Evolutionary conservation across 2,113 vertebrate species (phyloP).

Genomic region (Antigone vipio): DNA sequence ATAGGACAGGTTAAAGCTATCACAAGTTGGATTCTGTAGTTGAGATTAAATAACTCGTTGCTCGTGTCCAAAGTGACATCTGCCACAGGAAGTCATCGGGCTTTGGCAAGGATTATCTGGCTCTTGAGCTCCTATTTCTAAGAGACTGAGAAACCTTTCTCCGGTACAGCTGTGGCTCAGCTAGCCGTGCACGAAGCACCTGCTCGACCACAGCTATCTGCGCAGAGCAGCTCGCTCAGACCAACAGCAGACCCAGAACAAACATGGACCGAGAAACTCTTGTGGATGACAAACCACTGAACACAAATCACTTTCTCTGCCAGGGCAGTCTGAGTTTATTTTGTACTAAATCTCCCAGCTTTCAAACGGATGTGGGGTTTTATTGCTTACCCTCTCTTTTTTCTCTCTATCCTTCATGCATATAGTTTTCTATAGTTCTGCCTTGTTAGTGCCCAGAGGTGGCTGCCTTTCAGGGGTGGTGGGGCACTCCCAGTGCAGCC

Average conservation of each 20-base stretch:
- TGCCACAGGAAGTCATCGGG: background rate
- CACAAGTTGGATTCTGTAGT: background rate
- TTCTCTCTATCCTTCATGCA: background rate
- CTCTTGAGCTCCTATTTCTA: background rate
- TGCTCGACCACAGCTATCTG: background rate
- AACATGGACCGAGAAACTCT: background rate
- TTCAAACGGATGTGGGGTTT: background rate
- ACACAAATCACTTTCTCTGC: no score
- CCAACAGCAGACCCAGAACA: background rate
- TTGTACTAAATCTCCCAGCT: background rate
- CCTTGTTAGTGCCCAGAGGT: background rate
- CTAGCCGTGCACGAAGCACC: background rate
- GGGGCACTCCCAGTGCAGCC: background rate
- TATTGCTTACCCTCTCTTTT: background rate
- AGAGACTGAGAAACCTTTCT: background rate
- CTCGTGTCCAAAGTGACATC: background rate
- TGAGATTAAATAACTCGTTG: background rate
- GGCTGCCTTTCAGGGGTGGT: background rate
- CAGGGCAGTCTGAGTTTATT: background rate
- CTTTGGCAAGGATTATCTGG: background rate
- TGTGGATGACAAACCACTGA: background rate
- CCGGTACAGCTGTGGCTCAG: background rate
- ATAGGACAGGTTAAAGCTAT: background rate
- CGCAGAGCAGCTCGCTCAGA: background rate
- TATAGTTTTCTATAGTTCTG: rapidly evolving